Percentiles rank a stretch among this genome's conserved stretches.
Conservation (phyloP, 2,113 vertebrate genomes). For the Colinus virginianus region DNA sequence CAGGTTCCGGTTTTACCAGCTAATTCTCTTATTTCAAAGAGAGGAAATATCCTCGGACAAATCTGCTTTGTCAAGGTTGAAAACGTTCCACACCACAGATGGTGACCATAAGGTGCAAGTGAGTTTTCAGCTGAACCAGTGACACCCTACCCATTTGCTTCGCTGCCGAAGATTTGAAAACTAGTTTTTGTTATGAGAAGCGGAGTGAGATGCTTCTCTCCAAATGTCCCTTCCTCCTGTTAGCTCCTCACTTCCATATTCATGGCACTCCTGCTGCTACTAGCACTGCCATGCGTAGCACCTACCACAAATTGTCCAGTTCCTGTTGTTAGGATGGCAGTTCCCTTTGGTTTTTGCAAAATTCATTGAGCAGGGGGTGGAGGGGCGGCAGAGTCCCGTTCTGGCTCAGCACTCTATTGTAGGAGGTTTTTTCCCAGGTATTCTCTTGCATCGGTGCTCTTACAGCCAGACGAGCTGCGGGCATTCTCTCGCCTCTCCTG, state of each 20-base stretch:
- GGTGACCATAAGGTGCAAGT: slow-evolving; percentile 77
- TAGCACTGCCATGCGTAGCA: slow-evolving; percentile 65
- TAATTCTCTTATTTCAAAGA: slow-evolving; percentile 78
- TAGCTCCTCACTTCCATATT: slow-evolving; percentile 72
- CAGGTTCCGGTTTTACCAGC: slow-evolving; percentile 71
- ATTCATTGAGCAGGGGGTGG: slow-evolving; percentile 32
- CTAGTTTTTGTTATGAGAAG: slow-evolving; percentile 74
- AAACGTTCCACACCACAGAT: slow-evolving; percentile 76
- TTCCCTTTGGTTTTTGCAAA: slow-evolving; percentile 66
- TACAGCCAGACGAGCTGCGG: background rate
- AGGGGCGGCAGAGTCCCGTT: slow-evolving; percentile 29
- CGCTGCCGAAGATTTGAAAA: slow-evolving; percentile 70
- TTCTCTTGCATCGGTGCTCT: background rate
- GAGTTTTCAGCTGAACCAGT: slow-evolving; percentile 73
- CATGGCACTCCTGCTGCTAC: slow-evolving; percentile 72
- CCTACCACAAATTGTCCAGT: slow-evolving; percentile 69
- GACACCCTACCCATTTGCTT: slow-evolving; percentile 77
- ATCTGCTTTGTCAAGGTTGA: slow-evolving; percentile 79
- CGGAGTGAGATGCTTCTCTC: slow-evolving; percentile 64
- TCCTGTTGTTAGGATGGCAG: slow-evolving; percentile 66
- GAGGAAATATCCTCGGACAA: slow-evolving; percentile 76
- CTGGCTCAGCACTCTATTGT: slow-evolving; percentile 51
- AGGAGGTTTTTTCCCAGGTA: slow-evolving; percentile 32
- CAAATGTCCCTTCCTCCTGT: slow-evolving; percentile 72
- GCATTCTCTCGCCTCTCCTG: background rate